Evolutionary conservation across 2,797 vertebrate species (phyloP).

Genomic region (Galaxias olidus): DNA sequence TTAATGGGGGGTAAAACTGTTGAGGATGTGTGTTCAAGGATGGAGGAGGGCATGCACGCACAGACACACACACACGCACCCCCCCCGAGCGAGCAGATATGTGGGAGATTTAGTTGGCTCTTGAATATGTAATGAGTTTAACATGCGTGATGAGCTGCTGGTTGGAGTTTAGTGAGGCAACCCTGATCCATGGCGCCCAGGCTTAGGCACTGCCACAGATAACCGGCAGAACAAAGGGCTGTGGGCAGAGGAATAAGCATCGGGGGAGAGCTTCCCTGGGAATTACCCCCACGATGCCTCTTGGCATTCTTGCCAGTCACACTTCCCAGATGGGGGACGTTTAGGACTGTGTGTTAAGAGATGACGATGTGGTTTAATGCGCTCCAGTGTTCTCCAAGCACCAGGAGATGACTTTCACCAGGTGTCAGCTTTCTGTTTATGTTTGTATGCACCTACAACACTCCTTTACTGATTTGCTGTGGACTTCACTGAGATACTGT

Average conservation of each 20-base stretch:
- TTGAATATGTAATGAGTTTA: constrained; percentile 75
- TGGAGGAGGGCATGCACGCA: constrained; percentile 23
- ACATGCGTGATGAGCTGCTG: constrained; percentile 53
- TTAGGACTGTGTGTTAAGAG: constrained; percentile 27
- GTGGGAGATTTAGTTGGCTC: constrained; percentile 60
- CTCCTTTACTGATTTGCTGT: no score
- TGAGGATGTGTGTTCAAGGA: constrained; percentile 42
- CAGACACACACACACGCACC: constrained; percentile 2
- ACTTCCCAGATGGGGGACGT: constrained; percentile 33
- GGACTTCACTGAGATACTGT: no score
- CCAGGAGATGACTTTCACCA: constrained; percentile 21
- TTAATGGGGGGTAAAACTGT: constrained; percentile 48
- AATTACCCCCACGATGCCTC: constrained; percentile 55
- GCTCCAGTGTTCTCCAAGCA: constrained; percentile 19
- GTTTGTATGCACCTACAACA: neutral
- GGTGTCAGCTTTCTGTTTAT: constrained; percentile 22
- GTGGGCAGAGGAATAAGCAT: constrained; percentile 52
- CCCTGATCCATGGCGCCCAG: constrained; percentile 56
- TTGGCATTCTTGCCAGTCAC: constrained; percentile 50
- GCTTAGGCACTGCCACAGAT: constrained; percentile 72
- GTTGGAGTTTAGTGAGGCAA: constrained; percentile 60
- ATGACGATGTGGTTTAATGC: constrained; percentile 38
- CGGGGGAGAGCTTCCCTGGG: constrained; percentile 41
- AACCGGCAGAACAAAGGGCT: constrained; percentile 66
- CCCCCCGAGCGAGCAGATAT: constrained; percentile 59